Evolutionary conservation across 2,797 vertebrate genomes (phyloP), one percentile per base, ranked within the genome.

Genomic region (Labroides dimidiatus): DNA sequence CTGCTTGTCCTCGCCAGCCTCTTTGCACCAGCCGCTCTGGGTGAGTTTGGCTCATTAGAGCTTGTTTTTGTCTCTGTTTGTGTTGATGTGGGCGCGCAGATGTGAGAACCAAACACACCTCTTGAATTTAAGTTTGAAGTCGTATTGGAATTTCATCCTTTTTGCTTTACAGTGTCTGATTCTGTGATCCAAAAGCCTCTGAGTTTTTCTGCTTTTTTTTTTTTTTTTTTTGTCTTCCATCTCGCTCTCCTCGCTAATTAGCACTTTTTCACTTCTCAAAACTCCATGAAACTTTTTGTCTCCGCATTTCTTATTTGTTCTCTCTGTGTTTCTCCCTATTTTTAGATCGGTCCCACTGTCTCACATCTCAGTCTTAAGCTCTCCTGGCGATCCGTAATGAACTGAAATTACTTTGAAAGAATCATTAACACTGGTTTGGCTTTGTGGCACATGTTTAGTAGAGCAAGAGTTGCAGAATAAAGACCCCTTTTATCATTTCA

Each of bases 1-100:
- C 94, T 97, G 87, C 93, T 98, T 60, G 91, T 96, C 93, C 90
- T 96, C 90, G 94, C 93, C 92, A 93, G 93, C 93, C 92, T 99
- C 88, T 93, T 96, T 52, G 94, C 95, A 84, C 95, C 96, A 17
- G 83, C 93, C 64, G 84, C 94, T 90, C 91, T 95, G 87, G 97
- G 97, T 99, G 92, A 96, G 97, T 88, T 56, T 44, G 20, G 17
- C 72, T 77, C 60, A 23, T 68, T 50, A 33, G 48, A 60, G 54
- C 37, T 4, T 1, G 56, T 17, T 11, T 62, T 47, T 61, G 43
- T 67, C 20, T 53, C 19, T 45, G 15, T 55, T 36, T 58, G 55
- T 54, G 44, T 74, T 16, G 23, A 0, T 20, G 44, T 48, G 61
- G 23, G 44, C 14, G n/a, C 55, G 47, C 64, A 71, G 66, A 69